Conservation (phyloP, 2,113 vertebrate genomes). For the rabbit (Oryctolagus cuniculus) region mOryCun1.1 NC_091444.1:52119001-52119500, state of each 20-base stretch:
- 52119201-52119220: constrained; percentile 11
- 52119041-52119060: background rate
- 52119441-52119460: background rate
- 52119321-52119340: background rate
- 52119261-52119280: background rate
- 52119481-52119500: background rate
- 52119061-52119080: background rate
- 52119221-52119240: background rate
- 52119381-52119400: background rate
- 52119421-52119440: background rate
- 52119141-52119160: background rate
- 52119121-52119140: background rate
- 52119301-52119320: background rate
- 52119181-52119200: background rate
- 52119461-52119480: background rate
- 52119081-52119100: background rate
- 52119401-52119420: background rate
- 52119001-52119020: background rate
- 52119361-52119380: background rate
- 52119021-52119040: background rate
- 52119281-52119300: background rate
- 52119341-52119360: background rate
- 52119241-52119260: background rate
- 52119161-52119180: background rate
- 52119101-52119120: background rate